Evolutionary conservation across 2,113 vertebrate genomes (phyloP).

Genomic region (Sitta europaea): DNA sequence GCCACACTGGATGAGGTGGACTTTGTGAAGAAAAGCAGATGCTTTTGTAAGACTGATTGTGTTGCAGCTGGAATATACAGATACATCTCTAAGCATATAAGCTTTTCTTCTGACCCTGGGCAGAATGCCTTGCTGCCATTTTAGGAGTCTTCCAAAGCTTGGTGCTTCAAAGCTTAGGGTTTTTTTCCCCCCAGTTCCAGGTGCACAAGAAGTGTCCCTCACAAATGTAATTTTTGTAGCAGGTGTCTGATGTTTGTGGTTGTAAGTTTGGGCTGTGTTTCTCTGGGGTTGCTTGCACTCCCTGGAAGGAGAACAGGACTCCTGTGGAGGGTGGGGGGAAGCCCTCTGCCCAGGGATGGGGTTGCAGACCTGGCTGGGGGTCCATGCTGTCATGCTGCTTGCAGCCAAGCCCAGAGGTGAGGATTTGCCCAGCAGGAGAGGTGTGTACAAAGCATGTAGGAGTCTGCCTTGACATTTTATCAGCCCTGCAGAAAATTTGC

Average conservation of each 20-base stretch:
- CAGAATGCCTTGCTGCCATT: background rate
- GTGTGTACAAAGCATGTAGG: background rate
- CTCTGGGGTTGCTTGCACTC: background rate
- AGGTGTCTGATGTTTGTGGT: background rate
- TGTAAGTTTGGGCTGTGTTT: background rate
- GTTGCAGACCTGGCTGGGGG: fast-evolving
- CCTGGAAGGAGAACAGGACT: background rate
- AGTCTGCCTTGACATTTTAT: background rate
- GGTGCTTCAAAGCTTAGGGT: background rate
- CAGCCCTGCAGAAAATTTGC: background rate
- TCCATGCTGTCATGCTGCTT: fast-evolving
- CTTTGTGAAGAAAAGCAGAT: background rate
- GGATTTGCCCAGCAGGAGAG: background rate
- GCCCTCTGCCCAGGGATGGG: background rate
- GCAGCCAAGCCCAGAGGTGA: background rate
- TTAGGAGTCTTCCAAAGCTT: background rate
- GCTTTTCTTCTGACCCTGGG: background rate
- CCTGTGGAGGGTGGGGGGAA: background rate
- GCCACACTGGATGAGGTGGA: background rate
- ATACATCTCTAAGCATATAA: fast-evolving
- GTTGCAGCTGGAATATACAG: background rate
- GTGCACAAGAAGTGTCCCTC: background rate
- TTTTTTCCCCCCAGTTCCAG: background rate
- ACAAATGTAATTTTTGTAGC: background rate
- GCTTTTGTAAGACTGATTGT: background rate